Evolutionary conservation across 2,113 vertebrate genomes (phyloP), one percentile per base, ranked within the genome.

Genomic region (Octodon degus): DNA sequence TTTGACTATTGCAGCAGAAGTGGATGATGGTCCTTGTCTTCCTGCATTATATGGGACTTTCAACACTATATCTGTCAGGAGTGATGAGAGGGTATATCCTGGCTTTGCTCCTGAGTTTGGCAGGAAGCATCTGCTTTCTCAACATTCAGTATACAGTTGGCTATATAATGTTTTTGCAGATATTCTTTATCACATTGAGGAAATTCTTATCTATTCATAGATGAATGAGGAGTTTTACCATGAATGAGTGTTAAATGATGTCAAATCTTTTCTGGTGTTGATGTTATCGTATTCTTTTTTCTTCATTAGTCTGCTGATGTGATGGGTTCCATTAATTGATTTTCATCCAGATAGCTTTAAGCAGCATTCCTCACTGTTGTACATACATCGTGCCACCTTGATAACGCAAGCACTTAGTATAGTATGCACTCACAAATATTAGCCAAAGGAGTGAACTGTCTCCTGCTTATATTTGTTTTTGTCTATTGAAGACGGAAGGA

Each of bases 211-310:
- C 53, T 92, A 50, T 91, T 85, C 40, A 50, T 81, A 87, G 47
- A 93, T 89, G 70, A 72, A 43, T 95, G 63, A 74, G 74, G 76
- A 24, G 10, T 94, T 92, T 95, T 94, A 83, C 81, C 85, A 86
- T 76, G 37, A 91, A 84, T 27, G 40, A 16, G 3, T 47, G 67
- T 94, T 90, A 58, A 30, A 60, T 76, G 90, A 89, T 96, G 80
- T 89, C 62, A 93, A 83, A 80, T 34, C 27, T 72, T 81, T 87
- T 93, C 74, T 72, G 68, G 30, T 86, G 43, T 37, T 43, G 43
- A 76, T 80, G 55, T 32, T 40, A 81, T 40, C 11, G 37, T 62
- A 34, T 55, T 34, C 43, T 86, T 89, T 96, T 96, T 93, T 95
- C n/a, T 87, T 91, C 53, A 89, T 93, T 94, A 94, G 55, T 14